Base-by-base conservation (phyloP, 1,140 invertebrate genomes). In the Matsumurasca onukii region DNA sequence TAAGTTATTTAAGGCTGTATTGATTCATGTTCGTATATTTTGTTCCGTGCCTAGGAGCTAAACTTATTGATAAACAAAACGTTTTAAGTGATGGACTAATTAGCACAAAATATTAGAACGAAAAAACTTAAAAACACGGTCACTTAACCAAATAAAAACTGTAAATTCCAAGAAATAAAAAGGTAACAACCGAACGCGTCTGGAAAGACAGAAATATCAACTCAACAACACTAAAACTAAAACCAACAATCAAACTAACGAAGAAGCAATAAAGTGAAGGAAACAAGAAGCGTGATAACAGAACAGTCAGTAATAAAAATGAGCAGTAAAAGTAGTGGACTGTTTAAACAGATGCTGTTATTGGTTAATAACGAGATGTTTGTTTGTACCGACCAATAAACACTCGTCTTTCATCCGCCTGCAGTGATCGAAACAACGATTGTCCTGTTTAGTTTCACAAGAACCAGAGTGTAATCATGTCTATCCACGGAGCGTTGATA, bases 301-400 rank as follows among this genome's bases (percentile, higher is more conserved):
- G 55, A 59, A 13, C 15, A 59, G 24, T 25, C 3, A 24, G 55
- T 27, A 59, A 59, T 59, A 59, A 59, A 59, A 59, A 27, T 59
- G 55, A 5, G 55, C n/a, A 22, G 55, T 59, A 59, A 59, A 59
- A 59, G 55, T 59, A 59, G 55, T 59, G 49, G 49, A 52, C 49
- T 52, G 55, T 59, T 59, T 59, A 59, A 59, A 59, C 55, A 59
- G 55, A 59, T 59, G 55, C 24, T 59, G 55, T 59, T 59, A 59
- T 59, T 59, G 55, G 55, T 59, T 59, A 59, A 59, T 59, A 59
- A 29, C 55, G 55, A 59, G 55, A 59, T 59, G 55, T 59, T 59
- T 59, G 55, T 59, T 59, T 59, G 55, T 59, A 59, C 2, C 2
- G 24, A 29, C 55, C 55, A 59, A 59, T 59, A 59, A 59, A 59